Percentiles rank a stretch among this genome's conserved stretches.
These are phyloP conservation scores for Parus major DNA, from an alignment of 2,113 vertebrate species.

Conservation along the genomic window DNA sequence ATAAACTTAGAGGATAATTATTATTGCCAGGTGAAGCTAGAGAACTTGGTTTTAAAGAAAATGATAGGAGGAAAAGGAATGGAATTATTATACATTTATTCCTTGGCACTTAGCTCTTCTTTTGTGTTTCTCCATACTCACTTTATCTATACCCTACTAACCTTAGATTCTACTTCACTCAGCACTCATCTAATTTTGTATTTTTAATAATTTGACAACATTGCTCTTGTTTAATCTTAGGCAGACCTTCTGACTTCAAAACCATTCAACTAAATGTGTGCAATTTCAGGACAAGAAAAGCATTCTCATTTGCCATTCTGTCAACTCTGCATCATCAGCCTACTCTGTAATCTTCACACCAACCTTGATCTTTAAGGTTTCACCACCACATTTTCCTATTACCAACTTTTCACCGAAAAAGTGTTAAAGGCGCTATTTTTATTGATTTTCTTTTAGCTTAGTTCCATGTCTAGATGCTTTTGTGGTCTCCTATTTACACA, in stretches of 20 bases:
- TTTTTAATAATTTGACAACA: neutral
- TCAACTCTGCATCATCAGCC: neutral
- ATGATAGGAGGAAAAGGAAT: neutral
- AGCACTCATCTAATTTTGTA: neutral
- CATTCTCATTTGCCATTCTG: neutral
- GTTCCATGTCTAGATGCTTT: neutral
- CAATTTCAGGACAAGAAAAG: neutral
- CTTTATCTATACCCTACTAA: neutral
- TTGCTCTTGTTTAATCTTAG: neutral
- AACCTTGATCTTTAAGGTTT: neutral
- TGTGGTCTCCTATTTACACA: neutral
- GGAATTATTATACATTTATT: neutral
- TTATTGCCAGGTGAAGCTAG: neutral
- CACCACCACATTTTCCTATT: neutral
- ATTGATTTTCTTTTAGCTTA: neutral
- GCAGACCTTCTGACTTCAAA: neutral
- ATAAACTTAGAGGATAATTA: neutral
- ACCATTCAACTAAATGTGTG: neutral
- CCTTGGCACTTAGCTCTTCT: neutral
- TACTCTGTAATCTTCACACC: neutral
- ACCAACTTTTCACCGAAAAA: neutral
- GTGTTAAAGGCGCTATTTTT: neutral
- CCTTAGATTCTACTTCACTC: neutral
- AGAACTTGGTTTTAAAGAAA: neutral
- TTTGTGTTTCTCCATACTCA: neutral